A percentile compares a stretch with the other conserved stretches of the same genome.
These are phyloP conservation scores for Sipha maydis DNA, from an alignment of 2,888 invertebrate genomes.

Conservation along the genomic window DNA sequence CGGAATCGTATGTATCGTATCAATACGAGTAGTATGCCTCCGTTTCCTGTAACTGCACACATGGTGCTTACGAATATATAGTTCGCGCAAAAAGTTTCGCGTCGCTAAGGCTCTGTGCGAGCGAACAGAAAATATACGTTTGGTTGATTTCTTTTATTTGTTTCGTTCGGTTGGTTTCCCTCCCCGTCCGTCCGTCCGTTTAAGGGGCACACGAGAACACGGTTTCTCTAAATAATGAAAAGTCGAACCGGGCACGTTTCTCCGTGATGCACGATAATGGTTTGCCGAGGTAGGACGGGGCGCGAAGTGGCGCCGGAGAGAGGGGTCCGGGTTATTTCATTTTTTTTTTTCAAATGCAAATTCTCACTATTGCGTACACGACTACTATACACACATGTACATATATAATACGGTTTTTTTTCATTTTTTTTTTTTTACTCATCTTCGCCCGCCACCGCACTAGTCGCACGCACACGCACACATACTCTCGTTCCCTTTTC, in stretches of 20 bases:
- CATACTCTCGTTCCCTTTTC: neutral
- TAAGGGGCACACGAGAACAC: neutral
- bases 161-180: neutral
- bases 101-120: neutral
- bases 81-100: neutral
- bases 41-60: no score
- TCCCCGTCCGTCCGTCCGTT: neutral
- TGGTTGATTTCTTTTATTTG: conserved; percentile 1
- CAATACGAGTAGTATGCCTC: no score
- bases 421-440: conserved; percentile 27
- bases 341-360: conserved; percentile 59
- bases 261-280: conserved; percentile 57
- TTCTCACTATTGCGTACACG: conserved; percentile 49
- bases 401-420: conserved; percentile 34
- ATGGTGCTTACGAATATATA: neutral
- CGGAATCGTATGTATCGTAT: no score
- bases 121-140: neutral
- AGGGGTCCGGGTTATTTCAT: conserved; percentile 39
- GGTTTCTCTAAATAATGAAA: conserved; percentile 57
- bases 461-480: neutral
- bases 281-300: neutral
- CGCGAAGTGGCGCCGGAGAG: neutral
- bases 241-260: conserved; percentile 55
- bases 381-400: neutral
- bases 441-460: neutral